Percentiles rank a stretch among this genome's conserved stretches.
Evolutionary conservation across 2,113 vertebrate genomes (phyloP).

Genomic region (Cromileptes altivelis): DNA sequence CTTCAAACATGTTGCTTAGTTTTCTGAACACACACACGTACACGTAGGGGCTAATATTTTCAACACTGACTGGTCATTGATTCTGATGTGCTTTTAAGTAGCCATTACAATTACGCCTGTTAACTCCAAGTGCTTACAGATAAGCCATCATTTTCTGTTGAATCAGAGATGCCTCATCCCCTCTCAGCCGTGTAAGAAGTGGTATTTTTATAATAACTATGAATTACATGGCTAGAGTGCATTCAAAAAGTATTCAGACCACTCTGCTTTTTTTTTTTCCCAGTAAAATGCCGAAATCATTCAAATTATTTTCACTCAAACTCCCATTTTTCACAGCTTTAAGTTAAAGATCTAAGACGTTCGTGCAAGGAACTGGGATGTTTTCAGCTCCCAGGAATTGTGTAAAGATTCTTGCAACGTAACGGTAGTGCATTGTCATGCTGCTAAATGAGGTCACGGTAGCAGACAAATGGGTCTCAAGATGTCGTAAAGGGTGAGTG

Average conservation of each 20-base stretch:
- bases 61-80: slow-evolving; percentile 2
- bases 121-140: slow-evolving; percentile 2
- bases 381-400: too few relatives aligned
- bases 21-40: not conserved
- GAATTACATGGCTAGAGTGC: not conserved
- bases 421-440: too few relatives aligned
- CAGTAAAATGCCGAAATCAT: too few relatives aligned
- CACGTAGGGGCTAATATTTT: not conserved
- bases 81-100: slow-evolving; percentile 17
- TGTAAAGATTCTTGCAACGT: too few relatives aligned
- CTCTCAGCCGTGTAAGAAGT: not conserved
- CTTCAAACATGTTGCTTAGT: not conserved
- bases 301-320: too few relatives aligned
- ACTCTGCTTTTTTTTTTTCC: not conserved
- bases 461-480: too few relatives aligned
- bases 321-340: too few relatives aligned
- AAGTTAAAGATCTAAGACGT: too few relatives aligned
- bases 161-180: not conserved
- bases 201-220: not conserved
- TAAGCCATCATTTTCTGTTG: not conserved
- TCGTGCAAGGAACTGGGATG: too few relatives aligned
- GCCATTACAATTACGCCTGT: slow-evolving; percentile 5
- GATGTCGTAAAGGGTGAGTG: too few relatives aligned
- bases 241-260: not conserved
- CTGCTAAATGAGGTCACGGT: too few relatives aligned